phyloP scores from a whole-genome alignment of 1,140 invertebrate genomes.

The Papilio polytes region DNA sequence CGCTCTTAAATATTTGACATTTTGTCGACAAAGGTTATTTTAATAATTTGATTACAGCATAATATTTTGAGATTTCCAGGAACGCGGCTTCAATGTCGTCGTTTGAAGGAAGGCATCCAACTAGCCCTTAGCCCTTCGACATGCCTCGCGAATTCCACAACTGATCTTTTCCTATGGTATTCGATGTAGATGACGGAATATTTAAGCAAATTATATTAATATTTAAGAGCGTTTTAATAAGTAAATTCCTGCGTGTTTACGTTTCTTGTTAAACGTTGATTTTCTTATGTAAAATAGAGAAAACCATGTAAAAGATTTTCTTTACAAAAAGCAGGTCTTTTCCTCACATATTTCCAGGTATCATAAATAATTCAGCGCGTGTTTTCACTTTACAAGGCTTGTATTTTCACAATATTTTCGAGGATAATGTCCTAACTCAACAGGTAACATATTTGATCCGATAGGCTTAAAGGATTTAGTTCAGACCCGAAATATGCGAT shows the following conservation, averaged over 20 bases:
- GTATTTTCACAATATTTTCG: constrained; percentile 28
- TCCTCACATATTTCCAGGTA: neutral
- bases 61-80: neutral
- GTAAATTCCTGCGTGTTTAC: neutral
- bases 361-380: neutral
- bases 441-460: constrained; percentile 25
- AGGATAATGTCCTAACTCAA: constrained; percentile 14
- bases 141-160: neutral
- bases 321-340: neutral
- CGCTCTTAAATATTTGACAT: neutral
- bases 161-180: constrained; percentile 12
- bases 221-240: neutral
- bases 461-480: constrained; percentile 13
- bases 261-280: neutral
- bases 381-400: constrained; percentile 16
- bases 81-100: neutral
- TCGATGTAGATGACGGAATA: neutral
- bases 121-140: constrained; percentile 6
- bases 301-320: neutral
- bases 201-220: neutral
- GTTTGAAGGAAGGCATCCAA: neutral
- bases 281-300: neutral
- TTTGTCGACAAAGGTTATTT: neutral
- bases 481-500: neutral
- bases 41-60: constrained; percentile 8